Evolutionary conservation across 2,113 vertebrate genomes (phyloP), one percentile per base, ranked within the genome.

Genomic region (Leptocoma aspasia): DNA sequence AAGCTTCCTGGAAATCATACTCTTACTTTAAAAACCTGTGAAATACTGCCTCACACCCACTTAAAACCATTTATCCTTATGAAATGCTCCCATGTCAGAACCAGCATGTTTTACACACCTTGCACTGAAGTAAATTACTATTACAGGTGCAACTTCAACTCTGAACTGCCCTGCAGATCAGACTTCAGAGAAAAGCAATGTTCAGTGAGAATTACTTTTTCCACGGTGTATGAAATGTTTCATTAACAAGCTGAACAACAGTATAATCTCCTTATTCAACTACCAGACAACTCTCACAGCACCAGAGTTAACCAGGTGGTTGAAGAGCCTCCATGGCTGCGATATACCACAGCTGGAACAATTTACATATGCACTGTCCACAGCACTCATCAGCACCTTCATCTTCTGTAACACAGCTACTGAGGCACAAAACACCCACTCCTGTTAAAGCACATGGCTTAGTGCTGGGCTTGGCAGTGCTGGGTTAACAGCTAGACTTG

Each of bases 11-110:
- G 49, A 94, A 90, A 83, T 56, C 72, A 78, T 27, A 41, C 10
- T 60, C 41, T 35, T 76, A 33, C 37, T 86, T 59, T 83, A 82
- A 87, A 86, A 88, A 86, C 8, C 30, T 15, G 19, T 69, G 92
- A 96, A 95, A 95, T 86, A 90, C 7, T 68, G 41, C 76, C 69
- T 93, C 72, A 76, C 76, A 86, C 70, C 30, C 41, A 71, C 76
- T 83, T 68, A 89, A 0, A 1, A 75, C 10, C 60, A 60, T 82
- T 81, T 83, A 64, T 52, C 60, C 76, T 52, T 64, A 68, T 28
- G 31, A 94, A 91, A 94, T 60, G 70, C 23, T 91, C 41, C 59
- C 77, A 84, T 57, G 73, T 78, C 91, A 92, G 80, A 92, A 66
- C 19, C 72, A 91, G 41, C 1, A 1, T n/a, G 26, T 71, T 92